Conservation (phyloP, 1,140 invertebrate species). For the Dysdera silvatica region DNA sequence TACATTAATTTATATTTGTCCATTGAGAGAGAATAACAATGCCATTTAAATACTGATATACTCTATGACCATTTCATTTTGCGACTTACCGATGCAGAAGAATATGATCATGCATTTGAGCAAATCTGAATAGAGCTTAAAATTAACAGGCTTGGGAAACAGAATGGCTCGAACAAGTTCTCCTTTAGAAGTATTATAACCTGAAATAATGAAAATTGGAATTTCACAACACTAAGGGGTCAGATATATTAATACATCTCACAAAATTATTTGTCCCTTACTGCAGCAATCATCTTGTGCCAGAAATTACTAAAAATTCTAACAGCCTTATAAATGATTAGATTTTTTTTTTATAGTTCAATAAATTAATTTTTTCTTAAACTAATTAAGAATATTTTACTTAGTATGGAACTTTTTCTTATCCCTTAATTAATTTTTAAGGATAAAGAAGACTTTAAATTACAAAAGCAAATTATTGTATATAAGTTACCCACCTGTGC, state of each 20-base stretch:
- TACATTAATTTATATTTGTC: neutral
- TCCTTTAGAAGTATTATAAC: slow-evolving; percentile 56
- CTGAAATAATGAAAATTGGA: slow-evolving; percentile 27
- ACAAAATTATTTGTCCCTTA: too few relatives aligned
- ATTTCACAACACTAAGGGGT: neutral
- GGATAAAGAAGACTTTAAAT: neutral
- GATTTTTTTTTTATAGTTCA: too few relatives aligned
- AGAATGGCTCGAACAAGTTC: slow-evolving; percentile 54
- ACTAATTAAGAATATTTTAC: too few relatives aligned
- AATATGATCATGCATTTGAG: slow-evolving; percentile 48
- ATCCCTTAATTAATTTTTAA: neutral
- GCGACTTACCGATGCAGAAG: slow-evolving; percentile 27
- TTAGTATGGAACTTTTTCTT: too few relatives aligned
- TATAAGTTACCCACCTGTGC: slow-evolving; percentile 38
- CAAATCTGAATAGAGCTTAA: slow-evolving; percentile 53
- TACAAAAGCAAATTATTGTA: neutral
- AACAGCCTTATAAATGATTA: too few relatives aligned
- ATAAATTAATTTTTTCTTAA: too few relatives aligned
- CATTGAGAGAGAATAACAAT: too few relatives aligned
- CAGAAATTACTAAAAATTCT: too few relatives aligned
- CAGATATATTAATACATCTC: neutral
- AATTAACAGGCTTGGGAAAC: slow-evolving; percentile 52
- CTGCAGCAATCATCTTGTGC: too few relatives aligned
- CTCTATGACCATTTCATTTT: too few relatives aligned
- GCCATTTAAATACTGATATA: too few relatives aligned